phyloP scores from a whole-genome alignment of 1,140 invertebrate genomes.

The Vanessa tameamea region DNA sequence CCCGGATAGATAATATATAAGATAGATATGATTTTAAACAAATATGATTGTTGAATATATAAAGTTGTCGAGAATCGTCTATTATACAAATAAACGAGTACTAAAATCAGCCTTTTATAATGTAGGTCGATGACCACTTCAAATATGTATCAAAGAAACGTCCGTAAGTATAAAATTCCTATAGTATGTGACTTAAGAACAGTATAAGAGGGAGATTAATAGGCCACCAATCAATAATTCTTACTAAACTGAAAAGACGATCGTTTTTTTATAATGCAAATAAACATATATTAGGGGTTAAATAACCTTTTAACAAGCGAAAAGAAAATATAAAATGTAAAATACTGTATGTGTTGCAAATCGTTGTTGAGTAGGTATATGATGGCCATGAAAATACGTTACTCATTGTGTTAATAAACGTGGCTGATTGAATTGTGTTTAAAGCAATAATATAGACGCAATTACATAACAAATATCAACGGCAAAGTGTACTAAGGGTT shows the following conservation, averaged over 20 bases:
- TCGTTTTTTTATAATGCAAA: neutral
- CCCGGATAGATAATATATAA: too few species aligned
- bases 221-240: neutral
- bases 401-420: slow-evolving; percentile 15
- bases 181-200: neutral
- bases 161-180: neutral
- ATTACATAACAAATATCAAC: slow-evolving; percentile 23
- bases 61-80: too few species aligned
- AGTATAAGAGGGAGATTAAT: neutral
- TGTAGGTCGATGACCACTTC: slow-evolving; percentile 4
- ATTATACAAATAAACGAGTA: neutral
- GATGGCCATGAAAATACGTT: slow-evolving; percentile 7
- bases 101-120: neutral
- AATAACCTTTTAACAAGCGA: neutral
- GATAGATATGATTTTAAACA: too few species aligned
- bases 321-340: neutral
- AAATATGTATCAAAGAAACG: slow-evolving; percentile 9
- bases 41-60: too few species aligned
- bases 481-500: slow-evolving; percentile 38
- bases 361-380: slow-evolving; percentile 1
- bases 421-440: slow-evolving; percentile 9
- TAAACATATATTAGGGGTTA: neutral
- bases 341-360: neutral
- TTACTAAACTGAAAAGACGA: neutral
- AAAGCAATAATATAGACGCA: slow-evolving; percentile 10